Conservation (phyloP, 2,888 invertebrate genomes). For the Cyclophora punctaria region DNA sequence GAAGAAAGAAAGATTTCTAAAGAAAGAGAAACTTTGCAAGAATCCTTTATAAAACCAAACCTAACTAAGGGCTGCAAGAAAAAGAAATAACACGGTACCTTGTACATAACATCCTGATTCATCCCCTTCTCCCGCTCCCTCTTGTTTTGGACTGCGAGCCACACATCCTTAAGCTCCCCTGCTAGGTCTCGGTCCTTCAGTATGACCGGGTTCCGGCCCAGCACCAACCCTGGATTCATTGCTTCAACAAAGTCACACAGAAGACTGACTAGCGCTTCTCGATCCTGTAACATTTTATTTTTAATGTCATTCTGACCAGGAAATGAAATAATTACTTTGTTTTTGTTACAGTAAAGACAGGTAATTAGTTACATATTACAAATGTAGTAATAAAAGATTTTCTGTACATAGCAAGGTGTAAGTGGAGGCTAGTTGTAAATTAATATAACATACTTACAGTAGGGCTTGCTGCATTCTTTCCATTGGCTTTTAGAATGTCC, state of each 20-base stretch:
- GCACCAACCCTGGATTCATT: slow-evolving; percentile 79
- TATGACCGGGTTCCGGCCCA: slow-evolving; percentile 76
- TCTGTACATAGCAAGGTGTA: no score
- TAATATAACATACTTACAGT: slow-evolving; percentile 53
- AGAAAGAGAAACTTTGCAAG: no score
- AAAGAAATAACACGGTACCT: slow-evolving; percentile 31
- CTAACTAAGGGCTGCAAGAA: no score
- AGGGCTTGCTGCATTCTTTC: slow-evolving; percentile 79
- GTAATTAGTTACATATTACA: no score
- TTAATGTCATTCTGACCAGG: no score
- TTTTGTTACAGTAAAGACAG: no score
- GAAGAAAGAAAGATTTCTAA: no score
- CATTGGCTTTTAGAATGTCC: slow-evolving; percentile 79
- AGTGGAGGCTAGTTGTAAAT: no score
- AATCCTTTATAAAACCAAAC: no score
- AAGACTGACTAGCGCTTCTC: slow-evolving; percentile 79
- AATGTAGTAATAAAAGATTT: no score
- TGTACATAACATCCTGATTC: slow-evolving; percentile 65
- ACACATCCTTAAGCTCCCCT: slow-evolving; percentile 83
- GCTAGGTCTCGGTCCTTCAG: slow-evolving; percentile 81
- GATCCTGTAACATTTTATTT: slow-evolving; percentile 60
- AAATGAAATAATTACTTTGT: no score
- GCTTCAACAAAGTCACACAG: slow-evolving; percentile 83
- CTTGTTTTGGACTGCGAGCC: slow-evolving; percentile 80
- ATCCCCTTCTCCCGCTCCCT: slow-evolving; percentile 70